Evolutionary conservation across 1,140 invertebrate genomes (phyloP), one percentile per base, ranked within the genome.

Genomic region (Trichogramma pretiosum): DNA sequence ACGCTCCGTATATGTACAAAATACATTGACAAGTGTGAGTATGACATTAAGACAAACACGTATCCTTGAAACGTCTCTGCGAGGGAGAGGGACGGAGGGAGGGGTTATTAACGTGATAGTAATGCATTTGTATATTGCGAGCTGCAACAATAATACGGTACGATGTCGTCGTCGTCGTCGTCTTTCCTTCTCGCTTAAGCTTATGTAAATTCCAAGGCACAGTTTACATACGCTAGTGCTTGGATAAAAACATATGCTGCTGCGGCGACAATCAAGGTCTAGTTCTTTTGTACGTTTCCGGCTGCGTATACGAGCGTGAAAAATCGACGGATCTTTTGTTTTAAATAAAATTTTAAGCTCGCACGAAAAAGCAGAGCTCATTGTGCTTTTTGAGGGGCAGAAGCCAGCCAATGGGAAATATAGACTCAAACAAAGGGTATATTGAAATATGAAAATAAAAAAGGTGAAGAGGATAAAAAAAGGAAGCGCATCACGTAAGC

Each of bases 21-120:
- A n/a, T n/a, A n/a, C n/a, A n/a, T n/a, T n/a, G n/a, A n/a, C n/a
- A n/a, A n/a, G n/a, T 28, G 24, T 28, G 5, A 11, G 23, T 61
- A 61, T 67, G 62, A 69, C 60, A 67, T 67, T 62, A 64, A 65
- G 59, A 56, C 60, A 68, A 67, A 67, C 60, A 68, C n/a, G n/a
- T n/a, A n/a, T 65, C 64, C 61, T 66, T 64, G 63, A 63, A n/a
- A n/a, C n/a, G n/a, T n/a, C n/a, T n/a, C n/a, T n/a, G n/a, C n/a
- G n/a, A n/a, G n/a, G n/a, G n/a, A n/a, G n/a, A n/a, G n/a, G n/a
- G n/a, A 58, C 53, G 56, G 50, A 59, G 57, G 52, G 49, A 30
- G 8, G 28, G 52, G 58, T 60, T 62, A 67, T 70, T 67, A 68
- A 57, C 62, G 56, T 64, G 61, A 63, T 65, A 46, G 43, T 48